Evolutionary conservation across 1,140 invertebrate genomes (phyloP), one percentile per base, ranked within the genome.

Genomic region (Lethrus apterus): DNA sequence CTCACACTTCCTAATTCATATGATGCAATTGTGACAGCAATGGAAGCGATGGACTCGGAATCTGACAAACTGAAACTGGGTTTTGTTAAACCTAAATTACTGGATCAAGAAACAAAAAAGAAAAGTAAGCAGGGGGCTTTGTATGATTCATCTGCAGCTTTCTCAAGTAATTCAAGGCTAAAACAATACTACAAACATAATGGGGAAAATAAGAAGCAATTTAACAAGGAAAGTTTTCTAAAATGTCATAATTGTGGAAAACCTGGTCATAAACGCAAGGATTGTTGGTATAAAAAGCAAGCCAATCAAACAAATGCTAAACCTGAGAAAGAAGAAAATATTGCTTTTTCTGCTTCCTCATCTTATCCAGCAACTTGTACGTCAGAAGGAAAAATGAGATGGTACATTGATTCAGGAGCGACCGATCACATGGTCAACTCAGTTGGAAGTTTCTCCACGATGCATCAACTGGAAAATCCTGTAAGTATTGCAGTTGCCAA

Each of bases 31-130:
- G 54, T 66, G n/a, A 69, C 67, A 14, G 64, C 67, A 9, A 59
- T 72, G 7, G 65, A 70, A 56, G 68, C 66, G 1, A 43, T 70
- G 24, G 48, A 59, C 0, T 58, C 64, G 38, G 59, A 65, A n/a
- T n/a, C n/a, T n/a, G n/a, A n/a, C n/a, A n/a, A n/a, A n/a, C n/a
- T n/a, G 41, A 62, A 62, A 48, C 54, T 67, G 30, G 56, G 48
- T 14, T 69, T 68, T 58, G 63, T 67, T 9, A 68, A 69, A 55
- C 62, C 55, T n/a, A 41, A 60, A 44, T 48, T 68, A 13, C 48
- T 68, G 11, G 66, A 69, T 46, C 60, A 67, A 32, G 66, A 69
- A 53, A 60, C 63, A 18, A 67, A 69, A 45, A 24, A 15, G 20
- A 35, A 15, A n/a, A 4, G 20, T 35, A 18, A 35, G 2, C 15